Evolutionary conservation across 2,797 vertebrate species (phyloP).

Genomic region (Phrynocephalus guinanensis): DNA sequence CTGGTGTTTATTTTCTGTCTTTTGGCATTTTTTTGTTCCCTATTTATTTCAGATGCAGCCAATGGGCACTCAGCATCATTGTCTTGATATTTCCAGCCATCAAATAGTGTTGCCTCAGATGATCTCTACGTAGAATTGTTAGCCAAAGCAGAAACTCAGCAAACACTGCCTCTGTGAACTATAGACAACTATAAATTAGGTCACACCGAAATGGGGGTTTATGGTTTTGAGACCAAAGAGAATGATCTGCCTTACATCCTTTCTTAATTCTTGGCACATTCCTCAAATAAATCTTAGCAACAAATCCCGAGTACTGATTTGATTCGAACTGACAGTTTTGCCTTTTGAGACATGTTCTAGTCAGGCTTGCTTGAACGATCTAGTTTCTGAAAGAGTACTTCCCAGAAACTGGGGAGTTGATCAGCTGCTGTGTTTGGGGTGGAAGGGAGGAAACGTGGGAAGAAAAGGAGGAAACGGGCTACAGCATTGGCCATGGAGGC

Average conservation of each 20-base stretch:
- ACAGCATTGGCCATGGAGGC: neutral
- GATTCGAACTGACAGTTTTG: conserved; percentile 35
- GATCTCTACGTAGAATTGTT: conserved; percentile 20
- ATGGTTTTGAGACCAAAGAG: conserved; percentile 21
- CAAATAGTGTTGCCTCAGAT: conserved; percentile 3
- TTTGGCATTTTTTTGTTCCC: neutral
- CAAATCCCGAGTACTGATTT: conserved; percentile 28
- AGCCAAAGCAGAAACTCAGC: conserved; percentile 14
- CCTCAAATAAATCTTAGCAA: conserved; percentile 39
- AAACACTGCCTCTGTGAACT: conserved; percentile 2
- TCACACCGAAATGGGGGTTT: conserved; percentile 1
- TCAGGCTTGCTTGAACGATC: conserved; percentile 17
- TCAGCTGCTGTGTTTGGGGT: conserved; percentile 3
- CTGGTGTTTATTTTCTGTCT: neutral
- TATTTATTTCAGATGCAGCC: conserved; percentile 13
- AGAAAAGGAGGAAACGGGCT: conserved; percentile 8
- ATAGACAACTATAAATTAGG: conserved; percentile 16
- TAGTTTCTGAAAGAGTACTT: conserved; percentile 26
- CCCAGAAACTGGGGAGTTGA: conserved; percentile 1
- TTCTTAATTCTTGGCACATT: conserved; percentile 29
- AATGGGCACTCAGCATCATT: conserved; percentile 18
- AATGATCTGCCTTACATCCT: conserved; percentile 18
- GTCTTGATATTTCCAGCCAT: conserved; percentile 31
- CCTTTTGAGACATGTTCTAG: conserved; percentile 29
- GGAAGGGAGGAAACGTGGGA: neutral